These are phyloP conservation scores for Myripristis murdjan DNA, from an alignment of 2,797 vertebrate genomes.

Conservation along the genomic window DNA sequence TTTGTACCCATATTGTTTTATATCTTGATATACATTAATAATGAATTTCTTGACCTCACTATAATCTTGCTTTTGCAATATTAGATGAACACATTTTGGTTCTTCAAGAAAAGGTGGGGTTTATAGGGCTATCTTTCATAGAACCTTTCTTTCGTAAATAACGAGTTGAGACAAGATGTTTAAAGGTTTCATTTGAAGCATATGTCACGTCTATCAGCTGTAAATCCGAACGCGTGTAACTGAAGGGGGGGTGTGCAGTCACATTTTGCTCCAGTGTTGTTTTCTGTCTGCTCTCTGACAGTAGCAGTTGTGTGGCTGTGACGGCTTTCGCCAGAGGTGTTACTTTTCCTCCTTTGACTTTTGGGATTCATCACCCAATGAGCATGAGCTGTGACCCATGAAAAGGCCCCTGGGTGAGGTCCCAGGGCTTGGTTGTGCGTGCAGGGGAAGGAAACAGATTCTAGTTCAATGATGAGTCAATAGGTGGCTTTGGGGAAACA, in stretches of 20 bases:
- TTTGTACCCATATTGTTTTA: background rate
- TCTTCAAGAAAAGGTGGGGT: background rate
- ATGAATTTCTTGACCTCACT: background rate
- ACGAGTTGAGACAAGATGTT: conserved; percentile 82
- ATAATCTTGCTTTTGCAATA: background rate
- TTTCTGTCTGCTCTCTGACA: conserved; percentile 68
- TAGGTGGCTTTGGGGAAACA: conserved; percentile 67
- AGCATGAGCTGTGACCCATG: conserved; percentile 86
- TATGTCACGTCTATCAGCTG: conserved; percentile 82
- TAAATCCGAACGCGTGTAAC: conserved; percentile 73
- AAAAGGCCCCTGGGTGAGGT: conserved; percentile 76
- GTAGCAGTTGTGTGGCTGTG: conserved; percentile 66
- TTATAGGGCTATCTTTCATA: conserved; percentile 27
- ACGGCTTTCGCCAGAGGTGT: conserved; percentile 80
- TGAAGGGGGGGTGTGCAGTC: conserved; percentile 56
- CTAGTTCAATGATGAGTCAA: conserved; percentile 80
- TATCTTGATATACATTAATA: background rate
- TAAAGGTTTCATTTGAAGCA: conserved; percentile 84
- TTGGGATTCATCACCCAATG: conserved; percentile 81
- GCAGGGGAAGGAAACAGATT: conserved; percentile 79
- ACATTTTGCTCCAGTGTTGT: conserved; percentile 72
- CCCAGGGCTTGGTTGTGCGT: conserved; percentile 72
- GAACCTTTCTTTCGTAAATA: conserved; percentile 74
- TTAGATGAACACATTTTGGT: background rate
- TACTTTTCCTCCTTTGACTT: conserved; percentile 86